Conservation (phyloP, 2,888 invertebrate species). For the Patella ulyssiponensis region DNA sequence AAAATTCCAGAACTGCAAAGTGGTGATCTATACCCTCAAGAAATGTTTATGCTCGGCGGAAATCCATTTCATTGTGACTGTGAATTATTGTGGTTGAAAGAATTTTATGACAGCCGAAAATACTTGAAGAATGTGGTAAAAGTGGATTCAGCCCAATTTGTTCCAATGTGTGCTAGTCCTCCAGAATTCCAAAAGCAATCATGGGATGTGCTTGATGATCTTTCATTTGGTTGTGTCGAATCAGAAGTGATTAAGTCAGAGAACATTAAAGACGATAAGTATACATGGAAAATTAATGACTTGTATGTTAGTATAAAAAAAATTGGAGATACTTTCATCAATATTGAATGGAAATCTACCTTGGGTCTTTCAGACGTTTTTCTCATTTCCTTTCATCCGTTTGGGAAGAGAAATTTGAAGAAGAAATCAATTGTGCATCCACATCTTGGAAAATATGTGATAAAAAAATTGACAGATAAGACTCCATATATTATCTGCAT, state of each 20-base stretch:
- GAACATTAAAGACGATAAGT: constrained; percentile 22
- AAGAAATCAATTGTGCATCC: constrained; percentile 29
- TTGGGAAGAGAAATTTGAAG: constrained; percentile 37
- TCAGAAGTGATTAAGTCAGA: background rate
- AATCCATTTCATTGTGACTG: constrained; percentile 49
- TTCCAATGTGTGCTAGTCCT: constrained; percentile 49
- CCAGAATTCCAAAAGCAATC: constrained; percentile 32
- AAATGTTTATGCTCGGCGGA: constrained; percentile 41
- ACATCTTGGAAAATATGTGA: constrained; percentile 28
- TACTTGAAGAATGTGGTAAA: constrained; percentile 44
- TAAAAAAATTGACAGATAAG: constrained; percentile 30
- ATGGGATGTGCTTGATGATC: constrained; percentile 49
- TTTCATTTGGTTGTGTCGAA: constrained; percentile 42
- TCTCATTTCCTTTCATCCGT: constrained; percentile 35
- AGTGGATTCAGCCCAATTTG: constrained; percentile 38
- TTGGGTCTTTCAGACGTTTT: constrained; percentile 20
- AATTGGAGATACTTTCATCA: constrained; percentile 28
- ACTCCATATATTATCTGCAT: constrained; percentile 43
- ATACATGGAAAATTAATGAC: constrained; percentile 24
- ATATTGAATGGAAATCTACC: constrained; percentile 37
- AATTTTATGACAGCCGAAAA: constrained; percentile 47
- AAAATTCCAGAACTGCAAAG: constrained; percentile 35
- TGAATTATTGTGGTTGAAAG: constrained; percentile 46
- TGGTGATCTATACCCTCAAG: constrained; percentile 41
- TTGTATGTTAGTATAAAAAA: constrained; percentile 30